Conservation (phyloP, 2,113 vertebrate genomes). For the Bambusicola thoracicus region DNA sequence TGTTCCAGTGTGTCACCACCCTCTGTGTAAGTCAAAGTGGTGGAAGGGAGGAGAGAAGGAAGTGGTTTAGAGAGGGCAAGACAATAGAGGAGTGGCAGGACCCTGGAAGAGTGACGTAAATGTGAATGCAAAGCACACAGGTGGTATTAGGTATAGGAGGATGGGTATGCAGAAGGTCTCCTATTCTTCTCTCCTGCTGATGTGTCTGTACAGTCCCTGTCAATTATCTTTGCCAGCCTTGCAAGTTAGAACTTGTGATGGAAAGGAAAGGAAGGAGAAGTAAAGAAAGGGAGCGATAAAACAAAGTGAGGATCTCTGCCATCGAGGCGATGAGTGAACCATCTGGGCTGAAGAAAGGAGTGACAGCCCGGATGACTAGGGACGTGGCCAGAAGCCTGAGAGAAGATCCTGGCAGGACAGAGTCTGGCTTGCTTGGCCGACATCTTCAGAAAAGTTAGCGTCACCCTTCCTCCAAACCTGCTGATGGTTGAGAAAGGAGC, state of each 20-base stretch:
- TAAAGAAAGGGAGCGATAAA: not conserved
- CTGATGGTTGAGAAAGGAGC: not conserved
- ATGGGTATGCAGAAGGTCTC: not conserved
- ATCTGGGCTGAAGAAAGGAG: not conserved
- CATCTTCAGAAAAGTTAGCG: not conserved
- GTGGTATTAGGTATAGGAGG: not conserved
- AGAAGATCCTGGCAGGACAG: not conserved
- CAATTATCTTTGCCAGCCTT: not conserved
- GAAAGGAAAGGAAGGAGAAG: not conserved
- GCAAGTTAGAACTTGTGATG: not conserved
- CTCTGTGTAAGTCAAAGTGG: no score
- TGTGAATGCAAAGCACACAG: not conserved
- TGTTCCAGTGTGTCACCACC: no score
- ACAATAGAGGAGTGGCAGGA: not conserved
- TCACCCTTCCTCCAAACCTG: not conserved
- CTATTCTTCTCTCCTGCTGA: not conserved
- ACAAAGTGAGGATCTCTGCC: not conserved
- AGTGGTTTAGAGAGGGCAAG: not conserved
- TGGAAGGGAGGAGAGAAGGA: not conserved
- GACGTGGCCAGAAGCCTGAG: not conserved
- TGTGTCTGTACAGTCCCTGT: not conserved
- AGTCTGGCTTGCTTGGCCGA: not conserved
- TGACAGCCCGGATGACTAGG: not conserved
- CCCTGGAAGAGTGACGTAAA: not conserved
- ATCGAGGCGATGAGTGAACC: not conserved